Evolutionary conservation across 2,113 vertebrate genomes (phyloP).

Genomic region (Hymenochirus boettgeri): DNA sequence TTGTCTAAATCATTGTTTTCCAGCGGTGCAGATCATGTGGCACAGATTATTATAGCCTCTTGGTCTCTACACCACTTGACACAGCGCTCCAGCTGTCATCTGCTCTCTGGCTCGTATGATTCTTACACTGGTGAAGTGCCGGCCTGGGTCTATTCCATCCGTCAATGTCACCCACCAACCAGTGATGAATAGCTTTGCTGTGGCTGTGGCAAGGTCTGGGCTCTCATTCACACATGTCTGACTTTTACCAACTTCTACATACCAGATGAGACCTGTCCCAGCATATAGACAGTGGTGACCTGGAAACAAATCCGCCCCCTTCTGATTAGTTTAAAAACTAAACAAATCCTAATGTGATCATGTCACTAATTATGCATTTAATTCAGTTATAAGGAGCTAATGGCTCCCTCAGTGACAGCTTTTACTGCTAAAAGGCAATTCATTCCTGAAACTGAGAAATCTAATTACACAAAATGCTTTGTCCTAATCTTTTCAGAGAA

Average conservation of each 20-base stretch:
- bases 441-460: slow-evolving; percentile 91
- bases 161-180: slow-evolving; percentile 91
- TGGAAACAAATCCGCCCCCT: slow-evolving; percentile 54
- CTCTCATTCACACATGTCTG: slow-evolving; percentile 71
- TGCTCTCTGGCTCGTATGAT: slow-evolving; percentile 82
- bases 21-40: slow-evolving; percentile 75
- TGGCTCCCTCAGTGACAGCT: slow-evolving; percentile 90
- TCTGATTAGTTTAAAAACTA: slow-evolving; percentile 71
- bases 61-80: slow-evolving; percentile 96
- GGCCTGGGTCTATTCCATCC: slow-evolving; percentile 83
- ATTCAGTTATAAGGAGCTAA: slow-evolving; percentile 98
- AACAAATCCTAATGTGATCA: slow-evolving; percentile 87
- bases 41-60: slow-evolving; percentile 98
- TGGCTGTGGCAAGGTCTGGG: slow-evolving; percentile 62
- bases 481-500: slow-evolving; percentile 90
- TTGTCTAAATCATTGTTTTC: slow-evolving; percentile 78
- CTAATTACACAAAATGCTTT: slow-evolving; percentile 96
- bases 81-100: slow-evolving; percentile 97
- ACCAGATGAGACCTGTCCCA: slow-evolving; percentile 75
- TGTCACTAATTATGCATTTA: slow-evolving; percentile 97
- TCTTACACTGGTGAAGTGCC: slow-evolving; percentile 90
- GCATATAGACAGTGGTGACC: slow-evolving; percentile 56
- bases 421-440: slow-evolving; percentile 95
- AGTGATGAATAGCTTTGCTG: slow-evolving; percentile 89
- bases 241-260: slow-evolving; percentile 65